These are phyloP conservation scores for Anolis carolinensis DNA, from an alignment of 2,113 vertebrate genomes.

Conservation along the genomic window DNA sequence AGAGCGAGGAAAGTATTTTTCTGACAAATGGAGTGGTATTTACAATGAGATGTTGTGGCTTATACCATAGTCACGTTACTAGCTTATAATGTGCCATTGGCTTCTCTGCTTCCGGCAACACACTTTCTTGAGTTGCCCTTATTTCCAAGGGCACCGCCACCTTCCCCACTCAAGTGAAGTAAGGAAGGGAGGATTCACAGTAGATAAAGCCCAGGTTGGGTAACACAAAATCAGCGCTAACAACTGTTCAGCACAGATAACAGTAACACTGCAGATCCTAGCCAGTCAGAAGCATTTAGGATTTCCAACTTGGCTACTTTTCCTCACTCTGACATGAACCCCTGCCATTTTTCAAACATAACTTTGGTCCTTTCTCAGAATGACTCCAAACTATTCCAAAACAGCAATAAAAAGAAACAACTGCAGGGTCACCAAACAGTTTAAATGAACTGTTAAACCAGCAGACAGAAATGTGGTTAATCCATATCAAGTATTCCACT, in stretches of 20 bases:
- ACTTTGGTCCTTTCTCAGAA: neutral
- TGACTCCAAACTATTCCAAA: neutral
- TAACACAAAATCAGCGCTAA: neutral
- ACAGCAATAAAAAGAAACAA: neutral
- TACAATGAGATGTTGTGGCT: neutral
- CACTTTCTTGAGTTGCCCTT: neutral
- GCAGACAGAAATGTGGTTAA: no score
- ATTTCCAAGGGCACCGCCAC: no score
- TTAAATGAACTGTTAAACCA: no score
- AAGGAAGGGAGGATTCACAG: neutral
- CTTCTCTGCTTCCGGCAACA: neutral
- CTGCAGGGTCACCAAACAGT: neutral
- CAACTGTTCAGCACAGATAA: neutral
- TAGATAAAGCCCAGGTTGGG: neutral
- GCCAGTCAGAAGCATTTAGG: neutral
- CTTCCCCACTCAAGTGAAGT: neutral
- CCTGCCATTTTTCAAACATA: neutral
- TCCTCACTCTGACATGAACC: neutral
- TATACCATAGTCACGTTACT: neutral
- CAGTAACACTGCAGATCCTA: neutral
- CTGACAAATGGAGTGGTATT: neutral
- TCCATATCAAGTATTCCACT: neutral
- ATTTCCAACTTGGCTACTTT: neutral
- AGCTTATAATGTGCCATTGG: neutral
- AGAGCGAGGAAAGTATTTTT: neutral